phyloP scores from a whole-genome alignment of 2,797 vertebrate genomes.

The Ceyx erithaca region DNA sequence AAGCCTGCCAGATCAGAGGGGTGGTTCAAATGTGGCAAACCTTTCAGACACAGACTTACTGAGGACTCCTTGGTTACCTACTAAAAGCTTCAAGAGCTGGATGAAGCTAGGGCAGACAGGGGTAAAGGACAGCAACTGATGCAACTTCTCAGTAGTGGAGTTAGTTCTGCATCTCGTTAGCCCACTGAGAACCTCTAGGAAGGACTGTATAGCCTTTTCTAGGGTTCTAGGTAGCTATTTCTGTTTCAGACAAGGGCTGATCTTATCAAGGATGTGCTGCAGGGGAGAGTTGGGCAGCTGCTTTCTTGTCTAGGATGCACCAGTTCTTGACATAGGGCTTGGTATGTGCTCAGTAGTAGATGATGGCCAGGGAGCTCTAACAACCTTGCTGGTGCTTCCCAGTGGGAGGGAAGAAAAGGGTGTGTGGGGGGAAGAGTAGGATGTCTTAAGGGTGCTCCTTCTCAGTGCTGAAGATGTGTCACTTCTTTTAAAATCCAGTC shows the following conservation, averaged over 20 bases:
- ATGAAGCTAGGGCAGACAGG: neutral
- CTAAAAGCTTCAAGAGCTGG: neutral
- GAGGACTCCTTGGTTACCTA: neutral
- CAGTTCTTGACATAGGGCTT: neutral
- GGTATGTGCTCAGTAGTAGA: neutral
- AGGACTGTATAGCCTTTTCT: neutral
- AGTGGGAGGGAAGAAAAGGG: neutral
- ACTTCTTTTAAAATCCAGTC: neutral
- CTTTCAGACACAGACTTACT: neutral
- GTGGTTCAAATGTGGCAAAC: neutral
- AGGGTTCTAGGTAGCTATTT: neutral
- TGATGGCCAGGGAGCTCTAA: neutral
- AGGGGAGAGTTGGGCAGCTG: neutral
- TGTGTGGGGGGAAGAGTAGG: neutral
- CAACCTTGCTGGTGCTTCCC: neutral
- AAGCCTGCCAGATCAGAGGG: neutral
- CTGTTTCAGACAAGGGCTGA: neutral
- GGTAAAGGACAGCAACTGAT: neutral
- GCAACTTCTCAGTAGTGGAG: neutral
- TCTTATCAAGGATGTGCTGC: neutral
- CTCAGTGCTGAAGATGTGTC: neutral
- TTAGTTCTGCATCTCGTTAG: no score
- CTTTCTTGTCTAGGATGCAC: neutral
- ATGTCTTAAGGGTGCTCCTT: neutral
- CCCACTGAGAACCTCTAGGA: neutral